These are phyloP conservation scores for Eulemur rubriventer DNA, from an alignment of 2,797 vertebrate species.

Conservation along the genomic window DNA sequence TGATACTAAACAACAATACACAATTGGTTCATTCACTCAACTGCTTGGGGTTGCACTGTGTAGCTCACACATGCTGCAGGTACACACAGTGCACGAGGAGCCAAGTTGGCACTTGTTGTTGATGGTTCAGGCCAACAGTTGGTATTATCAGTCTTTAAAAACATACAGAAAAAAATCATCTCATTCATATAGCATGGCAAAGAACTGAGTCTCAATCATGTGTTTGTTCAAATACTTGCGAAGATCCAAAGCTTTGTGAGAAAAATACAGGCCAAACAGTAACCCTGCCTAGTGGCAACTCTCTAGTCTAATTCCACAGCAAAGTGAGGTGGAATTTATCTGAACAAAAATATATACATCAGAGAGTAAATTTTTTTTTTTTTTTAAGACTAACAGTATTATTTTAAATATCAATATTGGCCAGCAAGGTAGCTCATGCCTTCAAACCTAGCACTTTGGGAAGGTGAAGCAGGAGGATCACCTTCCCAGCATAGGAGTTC, in stretches of 20 bases:
- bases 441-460: too few relatives aligned
- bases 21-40: not conserved
- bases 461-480: too few relatives aligned
- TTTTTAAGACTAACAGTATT: not conserved
- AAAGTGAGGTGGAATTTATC: not conserved
- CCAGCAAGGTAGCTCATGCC: too few relatives aligned
- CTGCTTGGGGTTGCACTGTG: not conserved
- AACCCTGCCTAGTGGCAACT: not conserved
- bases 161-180: not conserved
- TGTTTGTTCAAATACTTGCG: not conserved
- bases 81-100: not conserved
- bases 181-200: not conserved
- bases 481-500: too few relatives aligned
- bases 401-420: slow-evolving; percentile 7
- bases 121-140: not conserved
- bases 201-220: not conserved
- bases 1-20: not conserved
- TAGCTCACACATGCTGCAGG: not conserved
- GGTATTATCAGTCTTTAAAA: not conserved
- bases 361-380: not conserved
- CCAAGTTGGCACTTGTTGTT: not conserved
- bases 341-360: not conserved
- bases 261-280: not conserved
- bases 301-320: not conserved
- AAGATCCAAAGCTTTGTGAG: not conserved